Evolutionary conservation across 1,140 invertebrate genomes (phyloP), one percentile per base, ranked within the genome.

Genomic region (Anastrepha ludens): DNA sequence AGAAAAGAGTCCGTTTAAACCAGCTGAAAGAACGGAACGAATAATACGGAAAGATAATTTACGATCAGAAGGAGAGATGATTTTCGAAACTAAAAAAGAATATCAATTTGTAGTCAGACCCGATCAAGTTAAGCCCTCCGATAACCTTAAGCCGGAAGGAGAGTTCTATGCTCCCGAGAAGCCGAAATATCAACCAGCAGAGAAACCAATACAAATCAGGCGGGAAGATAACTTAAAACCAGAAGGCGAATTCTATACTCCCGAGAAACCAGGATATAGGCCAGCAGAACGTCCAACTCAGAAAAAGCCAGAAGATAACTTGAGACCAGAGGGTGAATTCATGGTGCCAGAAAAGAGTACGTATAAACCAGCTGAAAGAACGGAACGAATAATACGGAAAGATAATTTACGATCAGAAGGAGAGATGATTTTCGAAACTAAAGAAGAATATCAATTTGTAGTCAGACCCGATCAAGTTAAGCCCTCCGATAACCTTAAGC

Each of bases 341-440:
- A 93, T 94, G 89, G 91, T 91, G 88, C 94, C 92, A 0, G 93
- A 94, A 89, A 93, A 93, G 70, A 92, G 93, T n/a, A 91, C 91
- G 64, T 94, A 93, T 89, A 91, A 91, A 78, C 94, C 94, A 89
- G 95, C 94, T 5, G 95, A 94, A 85, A 86, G 92, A 62, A 91
- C 91, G 11, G 90, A 90, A 39, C 93, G 93, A 74, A 93, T 94
- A 7, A 94, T 93, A 90, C 94, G 93, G 29, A 89, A 93, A 87
- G 95, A 94, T 89, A 95, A 95, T 90, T 88, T 95, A 0, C 91
- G 92, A 87, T 94, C 94, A 5, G 95, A 95, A 91, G 95, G 95
- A 17, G 94, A 96, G 5, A 95, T 96, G 89, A 94, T 95, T 86
- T 88, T 91, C n/a, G 93, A 93, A 1, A 92, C 94, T 86, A 93